Evolutionary conservation across 2,797 vertebrate species (phyloP).

Genomic region (Amblyraja radiata): DNA sequence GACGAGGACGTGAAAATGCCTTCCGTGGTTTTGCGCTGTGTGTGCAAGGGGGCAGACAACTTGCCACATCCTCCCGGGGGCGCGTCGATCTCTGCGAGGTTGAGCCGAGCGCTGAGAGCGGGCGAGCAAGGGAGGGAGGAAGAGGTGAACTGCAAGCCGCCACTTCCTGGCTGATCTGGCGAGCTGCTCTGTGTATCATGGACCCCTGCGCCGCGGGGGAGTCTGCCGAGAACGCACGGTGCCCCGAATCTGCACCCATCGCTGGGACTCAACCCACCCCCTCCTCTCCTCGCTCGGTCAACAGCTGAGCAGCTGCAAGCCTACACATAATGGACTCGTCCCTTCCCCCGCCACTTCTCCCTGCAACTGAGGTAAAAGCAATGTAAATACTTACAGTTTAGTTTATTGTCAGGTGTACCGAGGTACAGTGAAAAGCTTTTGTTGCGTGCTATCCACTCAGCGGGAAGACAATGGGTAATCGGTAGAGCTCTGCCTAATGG

Average conservation of each 20-base stretch:
- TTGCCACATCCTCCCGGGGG: background rate
- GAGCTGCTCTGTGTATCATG: background rate
- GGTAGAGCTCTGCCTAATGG: too few relatives aligned
- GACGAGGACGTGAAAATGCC: too few relatives aligned
- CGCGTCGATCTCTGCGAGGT: background rate
- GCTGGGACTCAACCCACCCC: background rate
- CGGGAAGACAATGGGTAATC: too few relatives aligned
- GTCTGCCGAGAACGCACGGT: background rate
- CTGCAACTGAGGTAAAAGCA: constrained; percentile 2
- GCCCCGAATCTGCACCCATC: background rate
- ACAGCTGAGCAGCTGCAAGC: background rate
- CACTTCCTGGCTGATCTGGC: constrained; percentile 64
- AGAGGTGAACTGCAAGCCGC: constrained; percentile 53
- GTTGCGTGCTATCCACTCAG: too few relatives aligned
- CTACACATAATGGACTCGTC: background rate
- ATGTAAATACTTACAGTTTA: too few relatives aligned
- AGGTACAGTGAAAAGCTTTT: too few relatives aligned
- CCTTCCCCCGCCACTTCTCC: background rate
- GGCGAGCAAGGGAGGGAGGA: constrained; percentile 59
- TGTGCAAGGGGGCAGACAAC: too few relatives aligned
- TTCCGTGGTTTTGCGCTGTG: too few relatives aligned
- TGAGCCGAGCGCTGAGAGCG: background rate
- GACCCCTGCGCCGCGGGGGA: background rate
- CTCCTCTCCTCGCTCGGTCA: background rate
- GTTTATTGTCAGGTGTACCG: too few relatives aligned